A percentile compares a stretch with the other conserved stretches of the same genome.
Evolutionary conservation across 1,140 invertebrate genomes (phyloP).

Genomic region (Reticulitermes speratus): DNA sequence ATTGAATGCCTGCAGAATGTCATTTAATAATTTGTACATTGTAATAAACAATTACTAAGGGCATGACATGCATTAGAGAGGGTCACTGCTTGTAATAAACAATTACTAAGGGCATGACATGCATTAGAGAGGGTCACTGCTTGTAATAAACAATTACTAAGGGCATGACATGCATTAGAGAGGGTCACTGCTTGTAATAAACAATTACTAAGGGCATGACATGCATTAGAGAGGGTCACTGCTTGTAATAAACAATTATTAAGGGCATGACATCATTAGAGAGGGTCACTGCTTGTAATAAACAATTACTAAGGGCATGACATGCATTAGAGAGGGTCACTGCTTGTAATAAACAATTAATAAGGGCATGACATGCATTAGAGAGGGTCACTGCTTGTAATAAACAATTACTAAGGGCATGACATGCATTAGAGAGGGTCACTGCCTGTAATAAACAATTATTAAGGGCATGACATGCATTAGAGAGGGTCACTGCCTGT

Average conservation of each 20-base stretch:
- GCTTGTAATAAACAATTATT: conserved; percentile 46
- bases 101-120: not conserved
- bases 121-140: not conserved
- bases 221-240: conserved; percentile 71
- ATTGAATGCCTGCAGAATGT: no score
- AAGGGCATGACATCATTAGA: not conserved
- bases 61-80: conserved; percentile 69
- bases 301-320: not conserved
- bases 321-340: no score
- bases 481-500: no score
- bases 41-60: conserved; percentile 44
- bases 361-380: conserved; percentile 71
- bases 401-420: no score
- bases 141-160: not conserved
- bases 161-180: no score
- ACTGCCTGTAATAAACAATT: not conserved
- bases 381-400: conserved; percentile 63
- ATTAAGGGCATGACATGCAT: no score
- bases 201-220: conserved; percentile 60
- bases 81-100: conserved; percentile 63
- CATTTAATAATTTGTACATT: no score
- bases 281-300: not conserved
- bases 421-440: not conserved
- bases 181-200: no score
- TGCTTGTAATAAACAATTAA: no score